Evolutionary conservation across 2,113 vertebrate genomes (phyloP), one percentile per base, ranked within the genome.

Genomic region (Acrocephalus kingi): DNA sequence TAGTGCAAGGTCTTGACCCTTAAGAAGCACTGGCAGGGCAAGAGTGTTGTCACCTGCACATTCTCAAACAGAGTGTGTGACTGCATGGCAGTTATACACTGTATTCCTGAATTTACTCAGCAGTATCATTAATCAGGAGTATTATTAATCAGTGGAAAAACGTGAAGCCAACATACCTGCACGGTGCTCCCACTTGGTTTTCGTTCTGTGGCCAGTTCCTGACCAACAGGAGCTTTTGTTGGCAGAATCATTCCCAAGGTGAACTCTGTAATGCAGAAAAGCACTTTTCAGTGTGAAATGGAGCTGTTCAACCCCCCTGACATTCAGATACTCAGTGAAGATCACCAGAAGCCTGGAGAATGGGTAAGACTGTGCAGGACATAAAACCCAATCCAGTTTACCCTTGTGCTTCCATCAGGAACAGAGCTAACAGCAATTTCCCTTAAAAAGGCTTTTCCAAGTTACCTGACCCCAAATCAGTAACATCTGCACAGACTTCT

Each of bases 231-330:
- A 71, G 91, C 68, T 97, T 97, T 97, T 8, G 96, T 98, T 84
- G 98, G 98, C 92, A 98, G 96, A 64, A 98, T 97, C 98, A 98
- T 98, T 84, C 96, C 97, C 56, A 66, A 46, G 49, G 97, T 98
- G 93, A 98, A 98, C 84, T 98, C 97, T 98, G 91, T 4, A 93
- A 94, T 45, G 51, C 76, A 93, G 49, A 54, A 76, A 87, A 82
- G 58, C 89, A 58, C 31, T 52, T 37, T 24, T 74, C 56, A 87
- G 61, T 16, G 45, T 7, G 45, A 75, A 66, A 43, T 0, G 3
- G 23, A 81, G 74, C 61, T 63, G 30, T 17, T 80, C 18, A 41
- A 17, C 7, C 67, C 37, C 51, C 33, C n/a, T 58, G 54, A 52
- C 52, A 7, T 9, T 11, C 9, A 49, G 7, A 6, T 5, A 11